Conservation (phyloP, 1,140 invertebrate genomes). For the Leptinotarsa texana region DNA sequence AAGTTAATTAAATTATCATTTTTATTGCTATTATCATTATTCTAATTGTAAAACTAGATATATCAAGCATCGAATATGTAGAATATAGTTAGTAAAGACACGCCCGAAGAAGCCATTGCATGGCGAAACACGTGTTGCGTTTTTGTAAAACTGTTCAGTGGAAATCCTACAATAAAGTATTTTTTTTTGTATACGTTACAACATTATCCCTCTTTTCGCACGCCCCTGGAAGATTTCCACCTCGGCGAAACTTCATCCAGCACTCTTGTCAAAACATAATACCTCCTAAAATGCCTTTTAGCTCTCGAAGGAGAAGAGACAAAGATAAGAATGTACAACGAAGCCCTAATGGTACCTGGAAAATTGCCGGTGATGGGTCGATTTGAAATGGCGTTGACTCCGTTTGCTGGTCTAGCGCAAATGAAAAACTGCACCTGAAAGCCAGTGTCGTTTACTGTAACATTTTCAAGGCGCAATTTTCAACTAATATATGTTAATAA, state of each 20-base stretch:
- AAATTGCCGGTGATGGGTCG: slow-evolving; percentile 7
- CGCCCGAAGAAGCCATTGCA: too few species aligned
- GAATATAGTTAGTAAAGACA: too few species aligned
- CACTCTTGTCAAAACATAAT: slow-evolving; percentile 3
- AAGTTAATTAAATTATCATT: too few species aligned
- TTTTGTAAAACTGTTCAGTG: too few species aligned
- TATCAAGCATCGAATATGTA: too few species aligned
- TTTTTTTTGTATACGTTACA: too few species aligned
- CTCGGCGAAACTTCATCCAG: neutral
- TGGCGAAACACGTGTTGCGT: too few species aligned
- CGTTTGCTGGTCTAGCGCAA: neutral
- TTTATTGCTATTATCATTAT: too few species aligned
- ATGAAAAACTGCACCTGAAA: neutral
- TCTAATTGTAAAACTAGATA: too few species aligned
- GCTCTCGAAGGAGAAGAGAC: neutral
- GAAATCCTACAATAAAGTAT: too few species aligned
- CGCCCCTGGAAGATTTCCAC: neutral
- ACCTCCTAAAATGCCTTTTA: slow-evolving; percentile 1
- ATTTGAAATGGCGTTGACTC: neutral
- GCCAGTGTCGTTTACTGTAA: neutral
- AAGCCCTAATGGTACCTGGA: neutral
- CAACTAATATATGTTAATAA: too few species aligned
- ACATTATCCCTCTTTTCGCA: neutral
- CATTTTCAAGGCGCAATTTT: too few species aligned
- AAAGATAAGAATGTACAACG: slow-evolving; percentile 4